phyloP scores from a whole-genome alignment of 2,888 invertebrate genomes.

The Cyrtodaria siliqua region DNA sequence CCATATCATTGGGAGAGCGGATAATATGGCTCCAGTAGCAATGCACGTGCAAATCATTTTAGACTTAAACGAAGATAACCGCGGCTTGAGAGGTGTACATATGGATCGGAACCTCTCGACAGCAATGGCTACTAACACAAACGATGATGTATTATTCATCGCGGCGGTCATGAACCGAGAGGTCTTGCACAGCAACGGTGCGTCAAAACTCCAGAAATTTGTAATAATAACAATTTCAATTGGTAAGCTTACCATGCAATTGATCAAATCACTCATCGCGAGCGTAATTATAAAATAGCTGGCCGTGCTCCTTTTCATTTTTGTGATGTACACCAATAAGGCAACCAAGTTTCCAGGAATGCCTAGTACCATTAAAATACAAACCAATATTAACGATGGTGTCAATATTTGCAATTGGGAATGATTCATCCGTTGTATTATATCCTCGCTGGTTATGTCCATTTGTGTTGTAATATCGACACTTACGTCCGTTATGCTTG shows the following conservation, averaged over 20 bases:
- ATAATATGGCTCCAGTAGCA: slow-evolving; percentile 25
- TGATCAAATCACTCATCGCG: slow-evolving; percentile 51
- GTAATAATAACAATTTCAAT: slow-evolving; percentile 51
- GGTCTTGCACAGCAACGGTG: slow-evolving; percentile 48
- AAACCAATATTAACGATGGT: slow-evolving; percentile 49
- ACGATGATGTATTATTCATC: slow-evolving; percentile 61
- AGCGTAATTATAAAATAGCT: slow-evolving; percentile 59
- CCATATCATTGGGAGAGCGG: slow-evolving; percentile 55
- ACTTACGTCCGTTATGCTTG: too few relatives aligned
- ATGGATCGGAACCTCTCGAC: slow-evolving; percentile 56
- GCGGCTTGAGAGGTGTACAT: slow-evolving; percentile 51
- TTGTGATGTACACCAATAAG: slow-evolving; percentile 51
- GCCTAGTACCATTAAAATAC: slow-evolving; percentile 41
- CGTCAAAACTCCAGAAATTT: slow-evolving; percentile 53
- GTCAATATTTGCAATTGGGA: slow-evolving; percentile 45
- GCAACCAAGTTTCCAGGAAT: slow-evolving; percentile 55
- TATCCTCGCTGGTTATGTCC: background rate
- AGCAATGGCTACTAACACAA: slow-evolving; percentile 50
- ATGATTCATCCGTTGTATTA: slow-evolving; percentile 29
- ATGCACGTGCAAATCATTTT: slow-evolving; percentile 35
- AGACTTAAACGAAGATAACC: slow-evolving; percentile 26
- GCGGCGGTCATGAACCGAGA: slow-evolving; percentile 43
- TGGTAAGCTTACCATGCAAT: slow-evolving; percentile 47
- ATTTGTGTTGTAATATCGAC: background rate
- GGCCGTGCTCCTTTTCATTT: slow-evolving; percentile 59